phyloP scores from a whole-genome alignment of 92 coral and sea anemone species.

The Montipora capitata region DNA sequence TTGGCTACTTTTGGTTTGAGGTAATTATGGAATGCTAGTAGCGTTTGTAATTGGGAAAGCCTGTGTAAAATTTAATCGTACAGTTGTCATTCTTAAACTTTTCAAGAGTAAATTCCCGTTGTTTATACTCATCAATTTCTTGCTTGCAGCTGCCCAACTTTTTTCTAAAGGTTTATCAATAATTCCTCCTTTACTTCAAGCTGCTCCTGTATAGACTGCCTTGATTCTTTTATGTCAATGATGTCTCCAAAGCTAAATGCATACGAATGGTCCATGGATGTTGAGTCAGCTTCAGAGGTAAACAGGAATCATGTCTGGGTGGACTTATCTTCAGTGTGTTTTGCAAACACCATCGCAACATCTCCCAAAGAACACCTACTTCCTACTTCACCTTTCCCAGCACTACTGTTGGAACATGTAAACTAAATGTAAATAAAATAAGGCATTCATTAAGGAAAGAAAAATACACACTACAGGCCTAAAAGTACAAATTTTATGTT shows the following conservation, averaged over 20 bases:
- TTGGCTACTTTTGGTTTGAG: slow-evolving; percentile 50
- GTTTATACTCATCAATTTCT: slow-evolving; percentile 52
- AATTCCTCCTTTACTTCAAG: slow-evolving; percentile 72
- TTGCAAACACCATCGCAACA: slow-evolving; percentile 23
- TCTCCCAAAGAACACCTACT: neutral
- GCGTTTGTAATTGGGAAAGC: slow-evolving; percentile 54
- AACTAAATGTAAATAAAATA: slow-evolving; percentile 8
- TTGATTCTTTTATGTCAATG: slow-evolving; percentile 35
- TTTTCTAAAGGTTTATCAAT: slow-evolving; percentile 43
- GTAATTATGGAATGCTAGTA: slow-evolving; percentile 51
- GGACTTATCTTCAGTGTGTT: slow-evolving; percentile 59
- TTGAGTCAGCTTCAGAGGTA: slow-evolving; percentile 44
- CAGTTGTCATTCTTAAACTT: slow-evolving; percentile 59
- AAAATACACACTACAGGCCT: slow-evolving; percentile 30
- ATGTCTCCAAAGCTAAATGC: slow-evolving; percentile 62
- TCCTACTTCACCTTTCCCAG: slow-evolving; percentile 29
- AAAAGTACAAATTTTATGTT: slow-evolving; percentile 33
- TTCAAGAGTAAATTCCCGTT: slow-evolving; percentile 51
- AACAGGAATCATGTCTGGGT: slow-evolving; percentile 63
- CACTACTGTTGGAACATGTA: slow-evolving; percentile 40
- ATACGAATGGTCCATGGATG: slow-evolving; percentile 44
- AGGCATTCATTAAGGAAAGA: slow-evolving; percentile 25
- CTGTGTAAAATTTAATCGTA: slow-evolving; percentile 67
- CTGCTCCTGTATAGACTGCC: slow-evolving; percentile 57
- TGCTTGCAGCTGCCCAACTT: slow-evolving; percentile 66